Conservation (phyloP, 2,888 invertebrate species). For the Spialia ferax region DNA sequence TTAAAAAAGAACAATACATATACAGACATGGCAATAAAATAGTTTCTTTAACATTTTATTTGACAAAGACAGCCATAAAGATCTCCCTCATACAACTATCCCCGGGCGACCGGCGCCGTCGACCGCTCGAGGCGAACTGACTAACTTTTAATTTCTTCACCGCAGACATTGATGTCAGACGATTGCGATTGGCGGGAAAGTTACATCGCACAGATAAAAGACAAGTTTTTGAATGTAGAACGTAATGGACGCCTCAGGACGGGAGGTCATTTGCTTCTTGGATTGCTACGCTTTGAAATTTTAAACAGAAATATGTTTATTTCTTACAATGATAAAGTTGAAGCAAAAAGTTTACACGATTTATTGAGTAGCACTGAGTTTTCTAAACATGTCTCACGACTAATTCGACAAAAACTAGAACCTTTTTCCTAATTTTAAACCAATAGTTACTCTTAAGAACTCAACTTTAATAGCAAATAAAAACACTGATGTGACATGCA, state of each 20-base stretch:
- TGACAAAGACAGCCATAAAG: conserved; percentile 48
- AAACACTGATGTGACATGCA: background rate
- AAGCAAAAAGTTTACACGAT: conserved; percentile 9
- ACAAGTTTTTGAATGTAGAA: conserved; percentile 64
- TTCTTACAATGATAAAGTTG: conserved; percentile 32
- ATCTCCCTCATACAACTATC: conserved; percentile 48
- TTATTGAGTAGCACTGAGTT: conserved; percentile 15
- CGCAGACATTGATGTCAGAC: conserved; percentile 77
- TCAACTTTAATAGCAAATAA: too few relatives aligned
- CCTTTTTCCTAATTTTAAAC: too few relatives aligned
- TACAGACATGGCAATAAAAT: conserved; percentile 27
- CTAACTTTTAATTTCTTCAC: conserved; percentile 83
- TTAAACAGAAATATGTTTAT: conserved; percentile 36
- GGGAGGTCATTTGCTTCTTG: conserved; percentile 41
- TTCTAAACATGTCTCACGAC: background rate
- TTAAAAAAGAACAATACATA: too few relatives aligned
- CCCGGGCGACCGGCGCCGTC: conserved; percentile 66
- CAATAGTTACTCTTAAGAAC: too few relatives aligned
- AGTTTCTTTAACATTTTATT: conserved; percentile 35
- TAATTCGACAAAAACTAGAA: background rate
- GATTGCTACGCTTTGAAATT: conserved; percentile 36
- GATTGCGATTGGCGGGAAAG: conserved; percentile 81
- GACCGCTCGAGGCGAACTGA: conserved; percentile 74
- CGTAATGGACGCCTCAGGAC: conserved; percentile 62
- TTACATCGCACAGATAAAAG: conserved; percentile 79